A percentile compares a stretch with the other conserved stretches of the same genome.
Evolutionary conservation across 2,888 invertebrate genomes (phyloP).

Genomic region (Ferdinandea cuprea): DNA sequence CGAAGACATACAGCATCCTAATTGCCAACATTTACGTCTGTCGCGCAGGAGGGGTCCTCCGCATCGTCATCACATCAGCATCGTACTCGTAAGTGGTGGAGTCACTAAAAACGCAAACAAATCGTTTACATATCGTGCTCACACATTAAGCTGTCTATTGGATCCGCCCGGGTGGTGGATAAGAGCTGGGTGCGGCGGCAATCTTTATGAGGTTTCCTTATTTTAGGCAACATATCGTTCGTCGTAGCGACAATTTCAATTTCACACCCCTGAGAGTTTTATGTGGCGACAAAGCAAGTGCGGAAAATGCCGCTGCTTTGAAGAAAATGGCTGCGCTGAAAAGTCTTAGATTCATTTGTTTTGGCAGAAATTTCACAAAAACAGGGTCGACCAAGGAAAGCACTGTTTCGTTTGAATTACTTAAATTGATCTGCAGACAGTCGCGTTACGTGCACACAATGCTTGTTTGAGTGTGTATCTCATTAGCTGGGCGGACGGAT

Average conservation of each 20-base stretch:
- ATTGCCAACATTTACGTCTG: constrained; percentile 71
- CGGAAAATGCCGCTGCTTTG: constrained; percentile 40
- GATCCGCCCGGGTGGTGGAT: constrained; percentile 6
- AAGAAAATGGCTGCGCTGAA: constrained; percentile 32
- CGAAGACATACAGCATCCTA: constrained; percentile 67
- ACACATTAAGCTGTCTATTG: constrained; percentile 50
- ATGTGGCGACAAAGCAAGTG: constrained; percentile 61
- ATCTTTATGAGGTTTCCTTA: constrained; percentile 17
- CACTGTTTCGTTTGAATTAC: constrained; percentile 54
- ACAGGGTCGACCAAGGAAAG: constrained; percentile 49
- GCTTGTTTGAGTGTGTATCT: constrained; percentile 11
- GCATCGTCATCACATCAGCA: constrained; percentile 29
- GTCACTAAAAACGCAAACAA: constrained; percentile 78
- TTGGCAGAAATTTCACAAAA: constrained; percentile 25
- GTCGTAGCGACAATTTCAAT: constrained; percentile 57
- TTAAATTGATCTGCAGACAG: constrained; percentile 61
- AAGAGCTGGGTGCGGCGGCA: neutral
- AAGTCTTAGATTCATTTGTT: constrained; percentile 1
- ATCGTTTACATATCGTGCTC: constrained; percentile 78
- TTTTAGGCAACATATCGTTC: constrained; percentile 31
- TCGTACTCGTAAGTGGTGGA: constrained; percentile 56
- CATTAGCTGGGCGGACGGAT: constrained; percentile 50
- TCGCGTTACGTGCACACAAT: constrained; percentile 10
- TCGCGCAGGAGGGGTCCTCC: constrained; percentile 77
- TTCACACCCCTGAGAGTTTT: constrained; percentile 64